phyloP scores from a whole-genome alignment of 2,113 vertebrate species.

The Ictalurus furcatus region DNA sequence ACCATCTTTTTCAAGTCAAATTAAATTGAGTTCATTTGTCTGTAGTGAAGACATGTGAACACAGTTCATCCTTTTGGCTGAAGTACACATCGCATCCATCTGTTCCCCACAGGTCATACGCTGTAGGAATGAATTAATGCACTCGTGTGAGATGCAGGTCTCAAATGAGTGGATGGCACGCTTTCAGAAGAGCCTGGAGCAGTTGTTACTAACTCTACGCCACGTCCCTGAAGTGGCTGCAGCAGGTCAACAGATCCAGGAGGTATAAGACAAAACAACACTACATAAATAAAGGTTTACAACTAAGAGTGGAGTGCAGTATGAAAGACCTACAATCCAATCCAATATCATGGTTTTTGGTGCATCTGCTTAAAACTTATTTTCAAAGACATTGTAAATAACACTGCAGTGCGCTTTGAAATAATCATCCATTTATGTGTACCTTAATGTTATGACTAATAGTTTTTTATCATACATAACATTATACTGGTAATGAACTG shows the following conservation, averaged over 20 bases:
- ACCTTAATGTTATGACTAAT: too few species aligned
- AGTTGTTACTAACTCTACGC: slow-evolving; percentile 59
- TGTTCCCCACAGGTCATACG: slow-evolving; percentile 65
- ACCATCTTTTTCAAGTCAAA: not conserved
- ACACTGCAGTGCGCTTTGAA: not conserved
- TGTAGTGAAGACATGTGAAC: not conserved
- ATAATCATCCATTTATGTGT: not conserved
- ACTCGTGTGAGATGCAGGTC: slow-evolving; percentile 67
- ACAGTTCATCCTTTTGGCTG: not conserved
- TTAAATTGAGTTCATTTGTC: not conserved
- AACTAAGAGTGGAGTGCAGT: not conserved
- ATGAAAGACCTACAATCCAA: not conserved
- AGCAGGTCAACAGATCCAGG: slow-evolving; percentile 57
- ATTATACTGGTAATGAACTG: not conserved
- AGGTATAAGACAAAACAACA: slow-evolving; percentile 50
- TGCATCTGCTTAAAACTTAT: not conserved
- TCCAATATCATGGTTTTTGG: not conserved
- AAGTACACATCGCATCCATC: not conserved
- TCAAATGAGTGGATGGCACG: slow-evolving; percentile 63
- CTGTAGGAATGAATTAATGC: slow-evolving; percentile 74
- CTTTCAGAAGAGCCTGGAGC: slow-evolving; percentile 54
- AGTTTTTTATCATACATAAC: not conserved
- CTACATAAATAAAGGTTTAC: not conserved
- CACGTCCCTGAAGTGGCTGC: slow-evolving; percentile 53
- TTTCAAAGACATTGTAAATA: not conserved